Percentiles rank a stretch among this genome's conserved stretches.
Evolutionary conservation across 2,113 vertebrate genomes (phyloP).

Genomic region (Vimba vimba): DNA sequence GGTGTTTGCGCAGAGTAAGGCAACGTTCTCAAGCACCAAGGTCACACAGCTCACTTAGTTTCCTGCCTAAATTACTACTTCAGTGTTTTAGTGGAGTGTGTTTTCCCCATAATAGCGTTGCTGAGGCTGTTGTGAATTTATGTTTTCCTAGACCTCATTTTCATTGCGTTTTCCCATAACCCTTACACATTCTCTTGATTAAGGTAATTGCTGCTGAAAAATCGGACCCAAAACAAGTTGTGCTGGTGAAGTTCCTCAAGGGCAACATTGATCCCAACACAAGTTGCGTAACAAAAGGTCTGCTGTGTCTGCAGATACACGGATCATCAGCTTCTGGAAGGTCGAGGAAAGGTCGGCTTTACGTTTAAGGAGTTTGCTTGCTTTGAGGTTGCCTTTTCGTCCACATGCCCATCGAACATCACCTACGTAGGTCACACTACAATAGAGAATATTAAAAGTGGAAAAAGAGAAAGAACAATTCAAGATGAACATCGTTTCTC

Average conservation of each 20-base stretch:
- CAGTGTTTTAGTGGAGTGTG: slow-evolving; percentile 17
- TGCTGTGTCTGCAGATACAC: slow-evolving; percentile 16
- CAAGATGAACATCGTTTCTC: neutral
- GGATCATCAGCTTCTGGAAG: slow-evolving; percentile 36
- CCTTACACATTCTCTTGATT: neutral
- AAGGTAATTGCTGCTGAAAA: neutral
- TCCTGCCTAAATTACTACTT: slow-evolving; percentile 52
- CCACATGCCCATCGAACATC: neutral
- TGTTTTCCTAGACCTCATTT: slow-evolving; percentile 6
- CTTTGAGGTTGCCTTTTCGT: slow-evolving; percentile 24
- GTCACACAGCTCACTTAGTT: slow-evolving; percentile 48
- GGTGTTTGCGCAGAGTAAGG: slow-evolving; percentile 30
- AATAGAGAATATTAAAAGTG: neutral
- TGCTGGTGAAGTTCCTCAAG: slow-evolving; percentile 1
- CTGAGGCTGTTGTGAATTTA: slow-evolving; percentile 15
- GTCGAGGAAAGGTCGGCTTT: slow-evolving; percentile 50
- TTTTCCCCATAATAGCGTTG: slow-evolving; percentile 29
- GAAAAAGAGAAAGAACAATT: neutral
- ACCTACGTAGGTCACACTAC: neutral
- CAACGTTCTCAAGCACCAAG: slow-evolving; percentile 24
- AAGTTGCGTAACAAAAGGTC: slow-evolving; percentile 17
- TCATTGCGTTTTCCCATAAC: neutral
- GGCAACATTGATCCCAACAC: neutral
- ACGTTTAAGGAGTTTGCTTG: slow-evolving; percentile 51
- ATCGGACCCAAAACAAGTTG: neutral